Evolutionary conservation across 2,113 vertebrate genomes (phyloP).

Genomic region (Poicephalus gulielmi): DNA sequence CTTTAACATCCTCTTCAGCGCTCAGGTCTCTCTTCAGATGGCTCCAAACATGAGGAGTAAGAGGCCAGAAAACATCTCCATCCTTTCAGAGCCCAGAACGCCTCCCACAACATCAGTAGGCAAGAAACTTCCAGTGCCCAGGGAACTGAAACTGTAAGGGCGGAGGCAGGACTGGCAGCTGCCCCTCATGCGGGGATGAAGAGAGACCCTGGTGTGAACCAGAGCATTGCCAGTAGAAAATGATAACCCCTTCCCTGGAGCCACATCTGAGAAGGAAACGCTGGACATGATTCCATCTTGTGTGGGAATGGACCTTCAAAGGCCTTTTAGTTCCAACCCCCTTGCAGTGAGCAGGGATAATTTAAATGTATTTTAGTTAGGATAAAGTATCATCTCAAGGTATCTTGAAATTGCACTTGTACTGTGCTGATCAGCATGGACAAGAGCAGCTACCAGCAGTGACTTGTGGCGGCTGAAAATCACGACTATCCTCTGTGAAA

Average conservation of each 20-base stretch:
- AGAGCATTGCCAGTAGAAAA: background rate
- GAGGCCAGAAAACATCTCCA: background rate
- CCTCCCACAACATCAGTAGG: background rate
- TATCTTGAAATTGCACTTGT: background rate
- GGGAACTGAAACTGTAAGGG: background rate
- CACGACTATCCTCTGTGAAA: background rate
- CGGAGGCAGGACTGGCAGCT: background rate
- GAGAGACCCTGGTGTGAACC: background rate
- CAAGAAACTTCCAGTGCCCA: background rate
- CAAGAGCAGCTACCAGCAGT: background rate
- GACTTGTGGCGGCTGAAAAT: background rate
- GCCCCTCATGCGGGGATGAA: background rate
- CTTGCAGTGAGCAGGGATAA: background rate
- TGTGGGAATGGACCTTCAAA: background rate
- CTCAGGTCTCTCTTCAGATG: background rate
- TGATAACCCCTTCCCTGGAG: background rate
- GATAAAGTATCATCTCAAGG: background rate
- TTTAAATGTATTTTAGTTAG: background rate
- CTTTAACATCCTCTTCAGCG: background rate
- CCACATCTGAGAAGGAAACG: background rate
- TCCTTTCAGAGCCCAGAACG: background rate
- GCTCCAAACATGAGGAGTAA: background rate
- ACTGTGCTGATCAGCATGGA: background rate
- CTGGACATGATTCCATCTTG: background rate
- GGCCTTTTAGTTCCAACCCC: background rate